Evolutionary conservation across 2,113 vertebrate species (phyloP), one percentile per base, ranked within the genome.

Genomic region (Equus przewalskii): DNA sequence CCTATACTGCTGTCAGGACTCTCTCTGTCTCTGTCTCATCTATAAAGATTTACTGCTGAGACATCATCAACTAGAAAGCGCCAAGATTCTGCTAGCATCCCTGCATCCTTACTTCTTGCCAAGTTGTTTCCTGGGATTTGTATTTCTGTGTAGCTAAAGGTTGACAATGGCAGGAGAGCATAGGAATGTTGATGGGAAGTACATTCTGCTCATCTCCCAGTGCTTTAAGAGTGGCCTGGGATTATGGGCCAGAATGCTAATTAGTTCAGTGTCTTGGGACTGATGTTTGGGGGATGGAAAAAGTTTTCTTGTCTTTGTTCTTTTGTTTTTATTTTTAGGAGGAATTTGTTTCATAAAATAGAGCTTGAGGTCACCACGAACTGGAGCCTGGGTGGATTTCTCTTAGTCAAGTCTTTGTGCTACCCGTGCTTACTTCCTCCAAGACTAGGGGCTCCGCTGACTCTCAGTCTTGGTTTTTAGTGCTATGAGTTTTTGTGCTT

Each of bases 291-390:
- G 49, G 33, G 65, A 62, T 46, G n/a, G 51, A 84, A 88, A 76
- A 81, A n/a, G 8, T 56, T 60, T 89, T 84, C 75, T 67, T 85
- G 18, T 49, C 81, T 96, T 84, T 64, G 4, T 46, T 75, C 28
- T 95, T 90, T 64, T 28, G 24, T 75, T 89, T 80, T 94, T 72
- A 60, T 62, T 75, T 85, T 83, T 64, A 44, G 69, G 87, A 89
- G 19, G 62, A 79, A 64, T 73, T 46, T 58, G 14, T 84, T 91
- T 64, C 46, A 65, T 83, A 58, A 96, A 73, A 13, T 21, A 49
- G 14, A 64, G 21, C 19, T 92, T 65, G 15, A 81, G 67, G 62
- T 85, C 76, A 7, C 51, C 26, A 2, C 15, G 44, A 93, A 69
- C 13, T 84, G n/a, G 67, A 97, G 51, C 44, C 67, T 41, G 56